Conservation (phyloP, 2,113 vertebrate species). For the Illadopsis cleaveri region DNA sequence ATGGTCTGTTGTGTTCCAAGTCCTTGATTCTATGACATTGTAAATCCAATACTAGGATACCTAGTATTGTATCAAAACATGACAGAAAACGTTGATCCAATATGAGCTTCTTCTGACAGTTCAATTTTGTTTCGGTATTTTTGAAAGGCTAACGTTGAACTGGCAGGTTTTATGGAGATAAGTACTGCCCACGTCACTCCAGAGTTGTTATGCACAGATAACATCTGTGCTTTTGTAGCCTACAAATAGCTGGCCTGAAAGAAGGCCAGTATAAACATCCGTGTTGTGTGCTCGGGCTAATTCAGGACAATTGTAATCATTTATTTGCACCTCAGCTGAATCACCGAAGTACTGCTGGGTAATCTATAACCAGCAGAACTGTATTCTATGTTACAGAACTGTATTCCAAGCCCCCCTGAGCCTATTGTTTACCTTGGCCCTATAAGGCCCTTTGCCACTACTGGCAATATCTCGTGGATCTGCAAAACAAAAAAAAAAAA, state of each 20-base stretch:
- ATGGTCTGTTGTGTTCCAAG: background rate
- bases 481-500: background rate
- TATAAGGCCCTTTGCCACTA: background rate
- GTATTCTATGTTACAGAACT: background rate
- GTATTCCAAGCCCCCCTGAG: background rate
- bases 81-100: background rate
- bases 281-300: background rate
- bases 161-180: background rate
- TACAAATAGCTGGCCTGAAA: background rate
- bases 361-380: background rate
- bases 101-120: background rate
- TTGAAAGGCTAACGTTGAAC: background rate
- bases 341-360: background rate
- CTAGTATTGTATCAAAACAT: background rate
- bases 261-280: background rate
- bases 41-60: background rate
- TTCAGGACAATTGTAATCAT: background rate
- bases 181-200: background rate
- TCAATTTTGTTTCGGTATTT: background rate
- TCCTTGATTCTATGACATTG: background rate
- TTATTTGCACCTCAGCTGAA: background rate
- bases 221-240: background rate
- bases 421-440: background rate
- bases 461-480: background rate
- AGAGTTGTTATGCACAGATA: background rate